phyloP scores from a whole-genome alignment of 2,888 invertebrate genomes.

The Pseudococcus viburni region DNA sequence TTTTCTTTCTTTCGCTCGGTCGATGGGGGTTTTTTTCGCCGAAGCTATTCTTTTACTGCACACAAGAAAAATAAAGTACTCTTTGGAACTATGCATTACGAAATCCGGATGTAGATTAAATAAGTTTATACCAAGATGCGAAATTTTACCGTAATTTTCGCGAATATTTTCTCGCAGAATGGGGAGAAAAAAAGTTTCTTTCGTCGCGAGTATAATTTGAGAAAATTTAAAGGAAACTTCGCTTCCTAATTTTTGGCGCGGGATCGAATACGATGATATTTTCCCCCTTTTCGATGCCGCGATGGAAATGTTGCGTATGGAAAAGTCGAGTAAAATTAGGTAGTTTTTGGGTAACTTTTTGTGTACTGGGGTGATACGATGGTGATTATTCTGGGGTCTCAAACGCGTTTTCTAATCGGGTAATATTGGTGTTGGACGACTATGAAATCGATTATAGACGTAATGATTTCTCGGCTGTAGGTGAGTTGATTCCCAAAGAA shows the following conservation, averaged over 20 bases:
- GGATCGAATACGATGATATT: not conserved
- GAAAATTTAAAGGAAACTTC: not conserved
- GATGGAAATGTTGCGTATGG: not conserved
- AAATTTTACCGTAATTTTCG: constrained; percentile 32
- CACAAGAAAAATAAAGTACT: constrained; percentile 16
- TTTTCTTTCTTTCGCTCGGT: not conserved
- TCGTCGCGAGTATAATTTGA: constrained; percentile 13
- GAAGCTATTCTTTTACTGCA: not conserved
- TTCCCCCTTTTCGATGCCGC: not conserved
- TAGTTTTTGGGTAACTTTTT: not conserved
- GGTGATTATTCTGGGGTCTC: too few relatives aligned
- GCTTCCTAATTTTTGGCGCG: not conserved
- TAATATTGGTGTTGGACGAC: too few relatives aligned
- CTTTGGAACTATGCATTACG: constrained; percentile 35
- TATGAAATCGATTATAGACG: too few relatives aligned
- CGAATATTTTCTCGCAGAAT: not conserved
- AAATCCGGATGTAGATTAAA: constrained; percentile 49
- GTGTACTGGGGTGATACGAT: too few relatives aligned
- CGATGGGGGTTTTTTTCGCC: constrained; percentile 10
- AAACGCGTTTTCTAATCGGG: too few relatives aligned
- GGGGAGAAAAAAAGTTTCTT: constrained; percentile 9
- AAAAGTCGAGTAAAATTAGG: not conserved
- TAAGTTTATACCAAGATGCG: constrained; percentile 30
- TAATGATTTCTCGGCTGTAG: too few relatives aligned
- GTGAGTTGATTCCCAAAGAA: too few relatives aligned